These are phyloP conservation scores for Limnothrissa miodon DNA, from an alignment of 2,113 vertebrate species.

Conservation along the genomic window DNA sequence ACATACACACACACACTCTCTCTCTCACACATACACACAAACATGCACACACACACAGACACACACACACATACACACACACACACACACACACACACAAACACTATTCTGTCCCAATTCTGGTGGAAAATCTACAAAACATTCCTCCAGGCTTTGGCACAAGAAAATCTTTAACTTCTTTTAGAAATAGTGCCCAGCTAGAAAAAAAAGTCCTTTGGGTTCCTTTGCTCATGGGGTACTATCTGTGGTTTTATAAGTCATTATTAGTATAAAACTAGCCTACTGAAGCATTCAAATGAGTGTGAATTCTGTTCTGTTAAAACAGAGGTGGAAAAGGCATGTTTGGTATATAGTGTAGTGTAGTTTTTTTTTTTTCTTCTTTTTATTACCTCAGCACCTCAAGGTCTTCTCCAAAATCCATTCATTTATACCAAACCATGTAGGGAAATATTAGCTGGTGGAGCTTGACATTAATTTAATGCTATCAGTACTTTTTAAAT, in stretches of 20 bases:
- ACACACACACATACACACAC: not conserved
- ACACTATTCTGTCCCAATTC: not conserved
- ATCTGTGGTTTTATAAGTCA: not conserved
- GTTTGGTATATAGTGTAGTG: conserved; percentile 47
- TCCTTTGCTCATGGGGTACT: not conserved
- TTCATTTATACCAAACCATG: conserved; percentile 47
- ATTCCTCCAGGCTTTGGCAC: not conserved
- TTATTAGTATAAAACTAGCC: conserved; percentile 9
- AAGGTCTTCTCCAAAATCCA: conserved; percentile 45
- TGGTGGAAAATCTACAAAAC: not conserved
- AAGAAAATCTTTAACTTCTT: not conserved
- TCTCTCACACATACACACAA: too few relatives aligned
- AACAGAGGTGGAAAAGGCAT: conserved; percentile 35
- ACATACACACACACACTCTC: not conserved
- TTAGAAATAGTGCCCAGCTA: not conserved
- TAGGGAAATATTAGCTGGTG: conserved; percentile 60
- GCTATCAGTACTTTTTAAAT: conserved; percentile 73
- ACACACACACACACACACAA: not conserved
- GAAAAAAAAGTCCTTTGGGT: not conserved
- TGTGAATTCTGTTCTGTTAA: conserved; percentile 32
- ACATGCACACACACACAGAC: too few relatives aligned
- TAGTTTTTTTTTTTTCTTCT: conserved; percentile 33
- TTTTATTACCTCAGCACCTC: conserved; percentile 29
- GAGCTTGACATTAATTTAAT: conserved; percentile 64
- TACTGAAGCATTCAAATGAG: not conserved